Evolutionary conservation across 1,140 invertebrate genomes (phyloP).

Genomic region (Cydia fagiglandana): DNA sequence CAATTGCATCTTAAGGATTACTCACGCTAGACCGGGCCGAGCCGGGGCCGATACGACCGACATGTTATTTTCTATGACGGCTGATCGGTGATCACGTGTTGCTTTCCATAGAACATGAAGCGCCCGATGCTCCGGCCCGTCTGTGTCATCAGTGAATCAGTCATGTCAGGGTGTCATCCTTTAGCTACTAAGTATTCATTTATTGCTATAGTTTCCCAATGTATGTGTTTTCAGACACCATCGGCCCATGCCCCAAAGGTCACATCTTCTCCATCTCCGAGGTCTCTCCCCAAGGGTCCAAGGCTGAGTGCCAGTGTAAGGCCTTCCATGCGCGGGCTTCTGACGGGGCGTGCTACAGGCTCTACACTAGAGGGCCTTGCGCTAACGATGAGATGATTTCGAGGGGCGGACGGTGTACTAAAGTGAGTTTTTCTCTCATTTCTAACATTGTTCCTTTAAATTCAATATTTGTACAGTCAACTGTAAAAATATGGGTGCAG

Average conservation of each 20-base stretch:
- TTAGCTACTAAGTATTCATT: too few species aligned
- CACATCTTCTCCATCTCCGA: slow-evolving; percentile 82
- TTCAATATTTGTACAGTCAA: too few species aligned
- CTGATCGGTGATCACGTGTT: too few species aligned
- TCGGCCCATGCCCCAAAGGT: slow-evolving; percentile 85
- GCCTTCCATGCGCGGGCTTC: slow-evolving; percentile 81
- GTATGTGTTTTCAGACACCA: slow-evolving; percentile 73
- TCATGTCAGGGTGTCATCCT: too few species aligned
- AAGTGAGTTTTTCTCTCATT: slow-evolving; percentile 68
- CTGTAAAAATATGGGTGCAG: too few species aligned
- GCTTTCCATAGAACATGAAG: too few species aligned
- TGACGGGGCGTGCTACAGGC: slow-evolving; percentile 86
- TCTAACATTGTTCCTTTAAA: background rate
- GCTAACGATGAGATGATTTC: slow-evolving; percentile 82
- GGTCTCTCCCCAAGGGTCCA: slow-evolving; percentile 62
- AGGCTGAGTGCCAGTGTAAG: slow-evolving; percentile 84
- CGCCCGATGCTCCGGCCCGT: too few species aligned
- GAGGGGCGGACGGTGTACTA: slow-evolving; percentile 76
- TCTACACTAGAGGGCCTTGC: slow-evolving; percentile 89
- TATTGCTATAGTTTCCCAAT: background rate
- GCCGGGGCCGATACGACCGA: too few species aligned
- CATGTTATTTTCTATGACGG: too few species aligned
- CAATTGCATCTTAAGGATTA: too few species aligned
- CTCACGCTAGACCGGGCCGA: too few species aligned
- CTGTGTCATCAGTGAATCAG: too few species aligned